Base-by-base conservation (phyloP, 2,888 invertebrate species). In the Notodonta dromedarius region DNA sequence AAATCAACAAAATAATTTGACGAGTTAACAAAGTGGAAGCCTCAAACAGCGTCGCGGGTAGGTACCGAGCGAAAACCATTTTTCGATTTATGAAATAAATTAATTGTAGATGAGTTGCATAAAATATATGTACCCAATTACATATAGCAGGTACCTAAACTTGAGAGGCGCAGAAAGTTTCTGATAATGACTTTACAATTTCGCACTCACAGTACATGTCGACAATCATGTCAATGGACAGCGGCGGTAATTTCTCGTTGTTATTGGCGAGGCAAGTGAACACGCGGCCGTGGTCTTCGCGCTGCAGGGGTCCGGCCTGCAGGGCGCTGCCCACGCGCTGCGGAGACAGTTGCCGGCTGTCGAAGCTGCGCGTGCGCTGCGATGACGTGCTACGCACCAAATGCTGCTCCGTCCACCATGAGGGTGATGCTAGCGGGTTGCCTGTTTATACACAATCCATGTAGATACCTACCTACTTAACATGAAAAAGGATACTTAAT, bases 191-290 rank as follows among this genome's bases (percentile, higher is more conserved):
- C 35, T 5, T 16, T 7, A n/a, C 46, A 46, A 46, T 50, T 50
- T 14, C 50, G 13, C 70, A 95, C 96, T 95, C 84, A 96, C 96
- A 90, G 80, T 94, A 94, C 95, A 96, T 95, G 84, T 96, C 96
- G 69, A 96, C 87, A 55, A 94, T 94, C 71, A 96, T 94, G 65
- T 95, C 95, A 69, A 95, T 95, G 66, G 95, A 94, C 70, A 96
- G 94, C 60, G 96, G 96, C 60, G 93, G 85, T 54, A 95, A 95
- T 78, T 94, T 90, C 76, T 96, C 95, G 85, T 96, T 96, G 88
- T 96, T 96, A 71, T 94, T 91, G 53, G 96, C 96, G 77, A 94
- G 94, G 83, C 96, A 96, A 1, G 94, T 94, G 88, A 96, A 93
- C 74, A 95, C 91, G 68, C 93, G 88, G 79, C 96, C 95, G 62